Evolutionary conservation across 2,113 vertebrate genomes (phyloP).

Genomic region (Grantiella picta): DNA sequence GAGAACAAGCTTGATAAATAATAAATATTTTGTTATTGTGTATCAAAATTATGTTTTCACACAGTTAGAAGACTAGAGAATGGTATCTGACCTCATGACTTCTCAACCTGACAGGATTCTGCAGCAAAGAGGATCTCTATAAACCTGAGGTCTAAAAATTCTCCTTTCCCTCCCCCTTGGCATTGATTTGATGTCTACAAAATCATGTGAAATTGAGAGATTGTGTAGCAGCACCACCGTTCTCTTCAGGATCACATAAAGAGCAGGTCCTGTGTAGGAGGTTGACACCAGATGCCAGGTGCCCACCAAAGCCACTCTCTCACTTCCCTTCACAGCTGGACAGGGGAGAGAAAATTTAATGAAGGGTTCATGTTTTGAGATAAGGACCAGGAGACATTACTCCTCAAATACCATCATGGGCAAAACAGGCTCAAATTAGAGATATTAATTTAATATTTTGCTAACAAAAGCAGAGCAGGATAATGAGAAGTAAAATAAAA

Average conservation of each 20-base stretch:
- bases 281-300: accelerated
- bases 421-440: background rate
- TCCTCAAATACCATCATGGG: background rate
- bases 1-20: background rate
- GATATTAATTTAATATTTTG: background rate
- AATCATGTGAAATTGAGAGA: background rate
- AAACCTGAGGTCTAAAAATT: background rate
- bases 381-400: background rate
- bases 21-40: background rate
- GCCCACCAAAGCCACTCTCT: accelerated
- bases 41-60: background rate
- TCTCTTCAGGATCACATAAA: background rate
- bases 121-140: background rate
- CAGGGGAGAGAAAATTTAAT: background rate
- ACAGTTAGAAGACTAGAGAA: background rate
- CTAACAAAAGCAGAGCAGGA: background rate
- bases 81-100: background rate
- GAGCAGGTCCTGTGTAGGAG: background rate
- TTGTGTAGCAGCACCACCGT: background rate
- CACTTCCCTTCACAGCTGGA: background rate
- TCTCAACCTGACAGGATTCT: background rate
- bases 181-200: background rate
- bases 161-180: accelerated
- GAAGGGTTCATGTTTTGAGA: background rate
- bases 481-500: background rate